phyloP scores from a whole-genome alignment of 2,113 vertebrate genomes.

The Hemiscyllium ocellatum region DNA sequence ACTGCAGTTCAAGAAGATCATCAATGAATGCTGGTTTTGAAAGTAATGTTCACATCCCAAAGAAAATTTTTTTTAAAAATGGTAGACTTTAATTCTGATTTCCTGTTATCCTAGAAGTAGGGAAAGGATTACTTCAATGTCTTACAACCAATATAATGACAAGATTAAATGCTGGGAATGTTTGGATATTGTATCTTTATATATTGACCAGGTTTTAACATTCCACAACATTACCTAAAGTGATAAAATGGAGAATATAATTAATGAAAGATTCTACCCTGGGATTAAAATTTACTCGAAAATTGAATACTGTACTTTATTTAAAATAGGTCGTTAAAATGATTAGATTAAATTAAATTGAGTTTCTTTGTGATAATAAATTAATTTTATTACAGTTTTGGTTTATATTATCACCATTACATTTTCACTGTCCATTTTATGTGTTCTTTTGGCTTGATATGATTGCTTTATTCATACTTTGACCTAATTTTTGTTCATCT shows the following conservation, averaged over 20 bases:
- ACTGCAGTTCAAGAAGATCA: too few species aligned
- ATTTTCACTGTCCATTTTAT: neutral
- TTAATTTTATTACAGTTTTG: constrained; percentile 23
- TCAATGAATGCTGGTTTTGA: neutral
- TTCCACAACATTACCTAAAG: neutral
- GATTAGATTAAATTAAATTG: constrained; percentile 33
- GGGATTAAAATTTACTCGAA: constrained; percentile 1
- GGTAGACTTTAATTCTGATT: neutral
- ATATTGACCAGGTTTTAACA: neutral
- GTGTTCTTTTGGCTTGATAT: neutral
- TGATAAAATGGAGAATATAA: neutral
- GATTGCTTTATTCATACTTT: constrained; percentile 5
- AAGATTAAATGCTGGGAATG: neutral
- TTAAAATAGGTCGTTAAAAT: constrained; percentile 14
- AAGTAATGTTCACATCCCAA: neutral
- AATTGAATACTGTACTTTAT: neutral
- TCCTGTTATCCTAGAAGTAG: neutral
- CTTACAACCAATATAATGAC: neutral
- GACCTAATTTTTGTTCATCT: neutral
- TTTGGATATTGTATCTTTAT: neutral
- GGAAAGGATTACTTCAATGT: neutral
- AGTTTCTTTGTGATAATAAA: constrained; percentile 8
- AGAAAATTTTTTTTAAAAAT: neutral
- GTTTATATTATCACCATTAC: constrained; percentile 13
- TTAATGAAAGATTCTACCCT: neutral